These are phyloP conservation scores for Benitochromis conjunctus DNA, from an alignment of 2,113 vertebrate genomes.

Conservation along the genomic window DNA sequence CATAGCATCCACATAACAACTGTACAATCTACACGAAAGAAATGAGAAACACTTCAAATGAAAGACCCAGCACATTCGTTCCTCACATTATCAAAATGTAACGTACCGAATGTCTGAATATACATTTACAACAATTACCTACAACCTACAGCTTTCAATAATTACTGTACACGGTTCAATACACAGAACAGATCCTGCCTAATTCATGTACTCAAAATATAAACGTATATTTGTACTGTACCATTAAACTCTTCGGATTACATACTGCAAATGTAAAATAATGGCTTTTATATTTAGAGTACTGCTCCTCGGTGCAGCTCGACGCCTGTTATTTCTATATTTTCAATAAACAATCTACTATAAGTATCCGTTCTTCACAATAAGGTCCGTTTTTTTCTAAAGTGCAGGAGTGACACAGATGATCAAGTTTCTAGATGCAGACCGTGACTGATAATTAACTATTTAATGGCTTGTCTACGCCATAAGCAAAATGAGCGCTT, in stretches of 20 bases:
- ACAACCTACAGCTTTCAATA: conserved; percentile 8
- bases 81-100: not conserved
- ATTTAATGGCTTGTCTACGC: not conserved
- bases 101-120: not conserved
- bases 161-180: conserved; percentile 30
- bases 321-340: not conserved
- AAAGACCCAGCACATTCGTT: conserved; percentile 26
- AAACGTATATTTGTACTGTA: conserved; percentile 25
- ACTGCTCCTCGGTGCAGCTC: not conserved
- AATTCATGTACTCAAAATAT: conserved; percentile 51
- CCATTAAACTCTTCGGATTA: not conserved
- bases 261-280: conserved; percentile 26
- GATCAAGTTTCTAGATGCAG: not conserved
- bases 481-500: not conserved
- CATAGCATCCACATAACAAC: conserved; percentile 51
- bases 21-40: conserved; percentile 38
- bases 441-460: not conserved
- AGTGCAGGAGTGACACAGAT: conserved; percentile 57
- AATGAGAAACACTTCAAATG: conserved; percentile 15
- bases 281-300: conserved; percentile 31
- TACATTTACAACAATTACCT: conserved; percentile 33
- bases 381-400: conserved; percentile 48
- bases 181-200: conserved; percentile 1
- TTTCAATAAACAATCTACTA: conserved; percentile 29
- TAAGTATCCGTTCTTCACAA: conserved; percentile 22